Evolutionary conservation across 2,797 vertebrate species (phyloP).

Genomic region (Crenichthys baileyi): DNA sequence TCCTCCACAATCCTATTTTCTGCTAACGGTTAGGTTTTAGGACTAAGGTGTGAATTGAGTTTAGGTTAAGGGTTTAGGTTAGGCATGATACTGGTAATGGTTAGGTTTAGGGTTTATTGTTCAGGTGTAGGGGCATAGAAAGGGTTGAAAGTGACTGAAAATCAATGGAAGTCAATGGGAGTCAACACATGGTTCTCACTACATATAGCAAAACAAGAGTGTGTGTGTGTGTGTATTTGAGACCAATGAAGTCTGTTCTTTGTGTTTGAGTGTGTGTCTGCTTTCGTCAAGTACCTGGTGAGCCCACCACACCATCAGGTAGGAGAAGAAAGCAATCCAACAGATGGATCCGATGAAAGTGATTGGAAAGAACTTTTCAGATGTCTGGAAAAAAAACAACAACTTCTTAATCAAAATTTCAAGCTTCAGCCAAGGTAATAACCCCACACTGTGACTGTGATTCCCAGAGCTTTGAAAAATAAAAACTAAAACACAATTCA

Average conservation of each 20-base stretch:
- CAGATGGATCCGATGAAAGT: constrained; percentile 92
- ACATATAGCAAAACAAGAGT: too few species aligned
- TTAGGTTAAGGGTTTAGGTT: too few species aligned
- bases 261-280: constrained; percentile 7
- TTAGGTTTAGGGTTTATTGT: too few species aligned
- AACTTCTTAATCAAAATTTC: constrained; percentile 1
- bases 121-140: too few species aligned
- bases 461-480: neutral
- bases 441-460: neutral
- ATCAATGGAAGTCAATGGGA: too few species aligned
- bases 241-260: neutral
- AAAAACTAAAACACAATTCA: neutral
- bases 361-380: constrained; percentile 88
- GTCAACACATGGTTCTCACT: too few species aligned
- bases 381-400: constrained; percentile 79
- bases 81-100: too few species aligned
- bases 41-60: too few species aligned
- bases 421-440: neutral
- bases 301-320: constrained; percentile 99
- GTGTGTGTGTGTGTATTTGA: neutral
- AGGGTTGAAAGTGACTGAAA: too few species aligned
- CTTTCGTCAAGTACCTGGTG: constrained; percentile 89
- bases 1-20: too few species aligned
- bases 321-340: constrained; percentile 97
- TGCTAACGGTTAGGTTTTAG: too few species aligned